Evolutionary conservation across 2,888 invertebrate species (phyloP).

Genomic region (Andrena fulva): DNA sequence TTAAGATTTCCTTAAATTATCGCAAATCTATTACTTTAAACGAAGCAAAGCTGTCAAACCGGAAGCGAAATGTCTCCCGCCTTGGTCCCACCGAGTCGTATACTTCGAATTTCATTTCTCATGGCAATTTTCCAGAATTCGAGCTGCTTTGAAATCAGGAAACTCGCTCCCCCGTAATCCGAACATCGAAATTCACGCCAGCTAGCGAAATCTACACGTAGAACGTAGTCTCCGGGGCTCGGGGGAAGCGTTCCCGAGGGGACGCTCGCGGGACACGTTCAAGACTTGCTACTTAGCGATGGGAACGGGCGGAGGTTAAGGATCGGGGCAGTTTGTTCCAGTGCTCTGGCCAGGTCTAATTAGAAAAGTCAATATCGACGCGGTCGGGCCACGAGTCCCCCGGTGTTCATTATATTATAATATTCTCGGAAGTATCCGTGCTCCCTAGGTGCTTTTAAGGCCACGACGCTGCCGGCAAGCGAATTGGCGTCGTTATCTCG

Average conservation of each 20-base stretch:
- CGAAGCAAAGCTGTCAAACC: too few species aligned
- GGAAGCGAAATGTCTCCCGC: too few species aligned
- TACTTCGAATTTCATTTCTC: too few species aligned
- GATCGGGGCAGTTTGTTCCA: conserved; percentile 69
- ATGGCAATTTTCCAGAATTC: too few species aligned
- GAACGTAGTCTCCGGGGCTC: background rate
- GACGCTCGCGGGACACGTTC: conserved; percentile 34
- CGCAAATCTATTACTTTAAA: too few species aligned
- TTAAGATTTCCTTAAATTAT: too few species aligned
- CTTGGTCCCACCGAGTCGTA: too few species aligned
- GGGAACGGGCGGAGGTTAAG: conserved; percentile 40
- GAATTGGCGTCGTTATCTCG: conserved; percentile 39
- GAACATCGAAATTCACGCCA: conserved; percentile 18
- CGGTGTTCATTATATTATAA: conserved; percentile 75
- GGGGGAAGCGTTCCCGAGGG: conserved; percentile 21
- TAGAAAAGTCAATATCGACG: conserved; percentile 79
- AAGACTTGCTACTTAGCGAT: conserved; percentile 47
- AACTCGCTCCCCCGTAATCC: conserved; percentile 5
- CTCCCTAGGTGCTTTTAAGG: conserved; percentile 53
- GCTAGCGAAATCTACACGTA: conserved; percentile 20
- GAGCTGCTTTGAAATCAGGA: background rate
- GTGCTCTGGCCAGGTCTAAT: conserved; percentile 70
- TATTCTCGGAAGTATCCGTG: conserved; percentile 65
- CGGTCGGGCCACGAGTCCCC: conserved; percentile 62
- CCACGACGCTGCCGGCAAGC: conserved; percentile 43